Base-by-base conservation (phyloP, 2,113 vertebrate species). In the Mohoua ochrocephala region DNA sequence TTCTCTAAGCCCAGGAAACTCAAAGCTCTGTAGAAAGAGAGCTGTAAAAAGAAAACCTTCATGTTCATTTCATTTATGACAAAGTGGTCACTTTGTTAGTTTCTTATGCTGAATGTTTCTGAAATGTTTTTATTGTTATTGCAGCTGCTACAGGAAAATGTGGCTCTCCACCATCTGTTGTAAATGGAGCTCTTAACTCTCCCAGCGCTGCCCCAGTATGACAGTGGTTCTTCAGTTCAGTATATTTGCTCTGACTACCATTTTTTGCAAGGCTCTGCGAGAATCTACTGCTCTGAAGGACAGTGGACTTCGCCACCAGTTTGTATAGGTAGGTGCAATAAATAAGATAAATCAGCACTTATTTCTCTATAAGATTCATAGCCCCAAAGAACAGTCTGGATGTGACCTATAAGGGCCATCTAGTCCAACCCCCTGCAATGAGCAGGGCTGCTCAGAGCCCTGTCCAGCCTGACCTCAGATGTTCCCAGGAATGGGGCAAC, bases 281-380 rank as follows among this genome's bases (percentile, higher is more conserved):
- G 54, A 75, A 87, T 91, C 65, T 93, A 93, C 37, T 98, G 98
- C 70, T 87, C 95, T 52, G 91, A 94, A 9, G 98, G 98, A 18
- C 47, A 57, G 9, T 98, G 98, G 98, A 97, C 97, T 39, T 71
- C 35, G 1, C 97, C 97, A 35, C 98, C 98, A 17, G 19, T 31
- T 11, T 98, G 98, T 68, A 95, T 98, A 95, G 97, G 98, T 98
- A 95, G 11, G 96, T 89, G 52, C 35, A 35, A 30, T 28, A 63
- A 54, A 27, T 7, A 52, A 57, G 28, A 24, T 26, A 27, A n/a
- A 53, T 30, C n/a, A 33, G 30, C 30, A n/a, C 18, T 73, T 65
- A 13, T 17, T 69, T 83, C 42, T 75, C 39, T 11, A 4, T 24
- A 2, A 24, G 81, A 49, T 53, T 73, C 35, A 21, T 2, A 39